phyloP scores from a whole-genome alignment of 2,888 invertebrate species.

The Dynastes hyllus region DNA sequence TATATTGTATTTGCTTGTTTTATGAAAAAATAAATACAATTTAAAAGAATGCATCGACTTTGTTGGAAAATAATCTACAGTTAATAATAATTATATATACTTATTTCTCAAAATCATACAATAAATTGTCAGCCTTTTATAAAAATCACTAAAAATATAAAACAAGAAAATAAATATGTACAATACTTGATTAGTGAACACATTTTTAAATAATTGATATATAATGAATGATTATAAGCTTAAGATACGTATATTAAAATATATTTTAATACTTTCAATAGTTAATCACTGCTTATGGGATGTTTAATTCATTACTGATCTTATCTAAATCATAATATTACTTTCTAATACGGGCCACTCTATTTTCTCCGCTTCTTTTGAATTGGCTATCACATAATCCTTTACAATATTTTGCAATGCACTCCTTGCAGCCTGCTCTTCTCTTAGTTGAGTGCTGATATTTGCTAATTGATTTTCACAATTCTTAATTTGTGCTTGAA shows the following conservation, averaged over 20 bases:
- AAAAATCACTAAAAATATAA: constrained; percentile 3
- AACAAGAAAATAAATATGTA: constrained; percentile 20
- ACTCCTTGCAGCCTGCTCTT: constrained; percentile 68
- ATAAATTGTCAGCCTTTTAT: constrained; percentile 44
- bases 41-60: constrained; percentile 2
- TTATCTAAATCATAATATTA: constrained; percentile 38
- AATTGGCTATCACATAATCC: constrained; percentile 62
- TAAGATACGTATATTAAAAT: neutral
- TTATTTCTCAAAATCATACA: constrained; percentile 7
- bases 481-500: constrained; percentile 63
- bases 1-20: constrained; percentile 42
- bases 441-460: constrained; percentile 66
- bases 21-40: constrained; percentile 40
- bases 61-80: neutral
- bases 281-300: constrained; percentile 2
- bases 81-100: neutral
- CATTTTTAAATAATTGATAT: constrained; percentile 24
- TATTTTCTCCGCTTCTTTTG: constrained; percentile 66
- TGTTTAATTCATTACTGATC: constrained; percentile 10
- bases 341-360: constrained; percentile 66
- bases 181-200: constrained; percentile 48
- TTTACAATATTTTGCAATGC: constrained; percentile 66
- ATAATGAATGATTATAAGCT: neutral
- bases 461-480: constrained; percentile 67
- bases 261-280: constrained; percentile 24